Base-by-base conservation (phyloP, 92 coral and sea anemone species). In the Parazoanthus atlanticus region DNA sequence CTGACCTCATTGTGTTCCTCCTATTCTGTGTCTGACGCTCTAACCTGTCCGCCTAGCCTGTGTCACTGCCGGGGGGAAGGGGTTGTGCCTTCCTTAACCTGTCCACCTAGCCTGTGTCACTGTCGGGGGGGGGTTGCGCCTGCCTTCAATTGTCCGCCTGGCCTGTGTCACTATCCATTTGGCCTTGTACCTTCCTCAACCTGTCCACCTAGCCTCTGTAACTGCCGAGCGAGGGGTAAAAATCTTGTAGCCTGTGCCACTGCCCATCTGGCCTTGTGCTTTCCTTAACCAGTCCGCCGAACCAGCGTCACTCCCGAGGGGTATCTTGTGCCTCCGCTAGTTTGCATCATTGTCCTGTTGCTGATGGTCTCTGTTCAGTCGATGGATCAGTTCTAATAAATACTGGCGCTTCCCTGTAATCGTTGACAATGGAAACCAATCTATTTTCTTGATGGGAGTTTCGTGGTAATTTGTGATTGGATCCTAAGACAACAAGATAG, bases 391-490 rank as follows among this genome's bases (percentile, higher is more conserved):
- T 21, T 91, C 33, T 54, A 86, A 74, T 41, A 96, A 88, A 21
- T 91, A 84, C 15, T 88, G 85, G 46, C 98, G 92, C 82, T 96
- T 96, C 46, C 81, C 65, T 25, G 92, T 40, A 75, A 96, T 88
- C 41, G 43, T 74, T 8, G 88, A 81, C 46, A 77, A 91, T 0
- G 93, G 82, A 66, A 96, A 96, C 98, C 98, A 96, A 81, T 87
- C 67, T 6, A 70, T 70, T 80, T 91, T 92, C 72, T 41, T 82
- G 61, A 94, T 93, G 7, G 98, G 98, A 7, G 46, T 31, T 43
- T 71, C 65, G 43, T 86, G 76, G 91, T 82, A 94, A 86, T 94
- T 94, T 77, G 72, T 85, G 77, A 96, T 91, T n/a, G 98, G 97
- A 80, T 94, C 91, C 98, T 95, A 19, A 8, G 80, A 12, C 31